Base-by-base conservation (phyloP, 2,888 invertebrate species). In the Muschampia plurimacula region DNA sequence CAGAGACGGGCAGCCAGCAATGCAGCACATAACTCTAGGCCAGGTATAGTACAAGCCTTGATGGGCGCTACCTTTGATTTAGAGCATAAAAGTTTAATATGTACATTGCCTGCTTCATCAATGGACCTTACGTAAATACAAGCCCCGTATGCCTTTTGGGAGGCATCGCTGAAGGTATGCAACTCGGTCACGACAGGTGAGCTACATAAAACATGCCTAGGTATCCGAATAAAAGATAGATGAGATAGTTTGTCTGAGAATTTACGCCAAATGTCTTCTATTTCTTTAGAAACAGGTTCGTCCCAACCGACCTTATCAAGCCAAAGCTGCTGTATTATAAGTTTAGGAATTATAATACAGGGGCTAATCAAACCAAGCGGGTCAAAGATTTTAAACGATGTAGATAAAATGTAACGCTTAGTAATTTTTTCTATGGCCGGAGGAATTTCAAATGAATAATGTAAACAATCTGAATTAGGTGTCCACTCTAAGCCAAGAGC, bases 361-460 rank as follows among this genome's bases (percentile, higher is more conserved):
- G 36, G 36, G 60, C 32, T 60, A 13, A 60, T 13, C 7, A 60
- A n/a, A n/a, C 60, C 60, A n/a, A 60, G 36, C 7, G 60, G 60
- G 3, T 60, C 60, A 60, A 60, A 60, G 2, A 60, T 60, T 60
- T 60, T 60, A 36, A 60, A 60, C 0, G 60, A 36, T n/a, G 60
- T 36, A n/a, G 60, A 60, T 8, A 60, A 60, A 9, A 60, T 60
- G n/a, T 13, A 36, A 9, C 60, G 60, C 8, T 60, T 60, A n/a
- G 60, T 60, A 7, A 60, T n/a, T 13, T 12, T 32, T 5, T 36
- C 36, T 3, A 2, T 32, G n/a, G 10, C 36, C n/a, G 32, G 32
- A 60, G 32, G 32, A 3, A 60, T 60, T 2, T 36, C n/a, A 5
- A 60, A n/a, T 28, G 22, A 2, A 55, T 55, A 55, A 60, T 60